Base-by-base conservation (phyloP, 2,888 invertebrate genomes). In the Mesochorus sp. region DNA sequence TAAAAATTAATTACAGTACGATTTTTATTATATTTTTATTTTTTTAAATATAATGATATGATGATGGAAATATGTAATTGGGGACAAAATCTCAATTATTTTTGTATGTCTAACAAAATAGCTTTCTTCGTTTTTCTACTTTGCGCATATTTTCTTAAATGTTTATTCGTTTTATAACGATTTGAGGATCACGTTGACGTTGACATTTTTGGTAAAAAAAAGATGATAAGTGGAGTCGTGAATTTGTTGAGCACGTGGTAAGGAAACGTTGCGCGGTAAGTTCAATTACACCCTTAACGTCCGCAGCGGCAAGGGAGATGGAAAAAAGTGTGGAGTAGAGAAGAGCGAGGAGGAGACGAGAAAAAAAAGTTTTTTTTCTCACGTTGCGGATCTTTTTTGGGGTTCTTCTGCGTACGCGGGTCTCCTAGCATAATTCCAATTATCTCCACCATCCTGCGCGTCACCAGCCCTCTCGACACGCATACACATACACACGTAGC, bases 391-490 rank as follows among this genome's bases (percentile, higher is more conserved):
- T 61, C 26, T 39, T 62, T 72, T 81, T 81, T 78, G 76, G 68
- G 82, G 66, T 53, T 80, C 82, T 81, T 82, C 81, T 83, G 80
- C n/a, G n/a, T n/a, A n/a, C n/a, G n/a, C 80, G 80, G 80, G 82
- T 82, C 86, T 84, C 83, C 81, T 86, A 86, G 86, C 88, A 88
- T 89, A 89, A 89, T 89, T 89, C 85, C 87, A 90, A 90, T 90
- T 89, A 90, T 88, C 86, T 80, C 85, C 87, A 84, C 82, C 80
- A 76, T 51, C 80, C 80, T 76, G 76, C 75, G 64, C 80, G 79
- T 71, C 77, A 70, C 76, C 77, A 79, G 76, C 68, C 28, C 49
- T 61, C 73, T 31, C 66, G 26, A 39, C 71, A 51, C 70, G 59
- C 64, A 75, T n/a, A n/a, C n/a, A n/a, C n/a, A n/a, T n/a, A n/a